Conservation (phyloP, 2,113 vertebrate genomes). For the Burhinus oedicnemus region DNA sequence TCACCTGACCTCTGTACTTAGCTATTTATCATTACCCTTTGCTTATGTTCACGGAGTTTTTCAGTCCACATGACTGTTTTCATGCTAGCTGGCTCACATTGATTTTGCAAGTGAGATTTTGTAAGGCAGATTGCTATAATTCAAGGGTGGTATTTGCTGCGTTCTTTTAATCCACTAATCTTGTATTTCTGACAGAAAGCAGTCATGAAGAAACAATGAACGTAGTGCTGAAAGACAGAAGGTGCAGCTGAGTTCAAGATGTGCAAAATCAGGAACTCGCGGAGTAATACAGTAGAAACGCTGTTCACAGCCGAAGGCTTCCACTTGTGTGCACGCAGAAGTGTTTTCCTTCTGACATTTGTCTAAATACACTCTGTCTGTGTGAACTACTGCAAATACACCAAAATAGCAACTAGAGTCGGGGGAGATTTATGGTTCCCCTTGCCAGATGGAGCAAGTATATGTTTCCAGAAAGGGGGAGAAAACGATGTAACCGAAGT, state of each 20-base stretch:
- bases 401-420: neutral
- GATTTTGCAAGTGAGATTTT: conserved; percentile 11
- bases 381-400: neutral
- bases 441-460: conserved; percentile 10
- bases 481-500: neutral
- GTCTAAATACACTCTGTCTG: neutral
- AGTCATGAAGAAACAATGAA: neutral
- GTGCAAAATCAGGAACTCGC: neutral
- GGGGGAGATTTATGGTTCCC: neutral
- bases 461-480: neutral
- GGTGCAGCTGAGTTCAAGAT: conserved; percentile 9
- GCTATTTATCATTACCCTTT: neutral
- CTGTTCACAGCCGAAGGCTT: neutral
- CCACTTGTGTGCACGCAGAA: neutral
- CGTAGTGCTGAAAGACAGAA: neutral
- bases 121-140: neutral
- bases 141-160: neutral
- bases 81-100: neutral
- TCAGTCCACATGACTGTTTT: neutral
- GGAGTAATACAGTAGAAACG: neutral
- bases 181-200: neutral
- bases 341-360: conserved; percentile 1
- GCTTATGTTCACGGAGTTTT: neutral
- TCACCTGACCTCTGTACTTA: neutral
- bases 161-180: neutral